phyloP scores from a whole-genome alignment of 2,888 invertebrate genomes.

The Diogma glabrata region DNA sequence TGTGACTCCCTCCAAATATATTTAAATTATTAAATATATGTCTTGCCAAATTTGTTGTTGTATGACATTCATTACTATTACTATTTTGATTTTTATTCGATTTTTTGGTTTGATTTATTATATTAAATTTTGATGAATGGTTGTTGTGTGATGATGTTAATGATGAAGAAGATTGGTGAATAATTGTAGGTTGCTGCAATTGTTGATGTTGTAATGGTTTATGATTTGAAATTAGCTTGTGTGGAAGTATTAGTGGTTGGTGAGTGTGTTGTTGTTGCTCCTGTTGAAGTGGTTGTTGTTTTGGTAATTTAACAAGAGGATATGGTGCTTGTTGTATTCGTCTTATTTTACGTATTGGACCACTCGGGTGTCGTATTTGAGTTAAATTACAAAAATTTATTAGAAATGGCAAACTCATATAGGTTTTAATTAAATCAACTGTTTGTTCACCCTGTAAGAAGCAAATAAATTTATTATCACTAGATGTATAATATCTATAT shows the following conservation, averaged over 20 bases:
- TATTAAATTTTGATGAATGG: neutral
- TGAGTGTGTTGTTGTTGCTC: conserved; percentile 8
- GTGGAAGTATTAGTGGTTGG: neutral
- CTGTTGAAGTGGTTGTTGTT: conserved; percentile 20
- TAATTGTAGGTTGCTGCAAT: neutral
- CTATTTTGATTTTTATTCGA: conserved; percentile 2
- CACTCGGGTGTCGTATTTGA: conserved; percentile 60
- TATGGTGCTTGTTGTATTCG: conserved; percentile 72
- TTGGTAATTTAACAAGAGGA: conserved; percentile 58
- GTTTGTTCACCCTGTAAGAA: conserved; percentile 53
- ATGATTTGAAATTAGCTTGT: neutral
- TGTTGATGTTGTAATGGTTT: neutral
- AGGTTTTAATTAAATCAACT: conserved; percentile 57
- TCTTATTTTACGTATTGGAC: conserved; percentile 57
- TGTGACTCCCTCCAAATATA: conserved; percentile 45
- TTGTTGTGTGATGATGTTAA: neutral
- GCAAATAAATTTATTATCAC: conserved; percentile 12
- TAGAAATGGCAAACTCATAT: conserved; percentile 57
- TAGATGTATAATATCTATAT: conserved; percentile 11
- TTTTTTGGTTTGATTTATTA: neutral
- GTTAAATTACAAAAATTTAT: conserved; percentile 66
- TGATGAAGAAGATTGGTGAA: neutral
- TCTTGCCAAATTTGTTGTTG: conserved; percentile 52
- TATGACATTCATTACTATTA: conserved; percentile 5
- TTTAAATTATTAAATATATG: conserved; percentile 71